Base-by-base conservation (phyloP, 1,140 invertebrate genomes). In the Pararge aegeria region DNA sequence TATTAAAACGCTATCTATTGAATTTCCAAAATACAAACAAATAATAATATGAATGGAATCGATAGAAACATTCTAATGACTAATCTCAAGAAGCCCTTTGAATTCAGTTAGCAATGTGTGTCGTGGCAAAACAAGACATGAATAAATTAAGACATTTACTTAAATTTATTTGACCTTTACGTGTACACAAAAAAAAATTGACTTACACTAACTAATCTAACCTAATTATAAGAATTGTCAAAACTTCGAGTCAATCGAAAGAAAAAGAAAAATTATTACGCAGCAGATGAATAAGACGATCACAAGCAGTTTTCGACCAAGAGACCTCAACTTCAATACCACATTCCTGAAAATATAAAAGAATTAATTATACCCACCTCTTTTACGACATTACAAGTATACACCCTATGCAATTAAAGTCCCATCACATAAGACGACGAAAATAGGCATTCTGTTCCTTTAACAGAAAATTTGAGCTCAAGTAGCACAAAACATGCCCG, bases 301-400 rank as follows among this genome's bases (percentile, higher is more conserved):
- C 66, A 66, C 73, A 76, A 78, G 65, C 53, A 61, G 69, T 75
- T 73, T 65, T 70, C 66, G 75, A 77, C 72, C 68, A 75, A 85
- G 55, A 83, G 75, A 84, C 73, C 42, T 46, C 70, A 73, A 88
- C 83, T 82, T 85, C 74, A 76, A 83, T 79, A 83, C 65, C 67
- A 82, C 64, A 78, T 72, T 76, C 85, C 83, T 86, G 83, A 78
- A 88, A 86, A 74, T 70, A 87, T 73, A 88, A 79, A 87, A 85
- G 61, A 69, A 55, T 67, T 61, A 55, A 63, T 62, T 62, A 56
- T 38, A 62, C 50, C 46, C n/a, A 37, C 44, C 37, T n/a, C 16
- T 46, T 40, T 15, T 42, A 55, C 15, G 20, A 56, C 40, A 50
- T n/a, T 49, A 30, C 15, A 6, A 5, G 21, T 6, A 21, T 5